phyloP scores from a whole-genome alignment of 2,888 invertebrate genomes.

The Theretra japonica region DNA sequence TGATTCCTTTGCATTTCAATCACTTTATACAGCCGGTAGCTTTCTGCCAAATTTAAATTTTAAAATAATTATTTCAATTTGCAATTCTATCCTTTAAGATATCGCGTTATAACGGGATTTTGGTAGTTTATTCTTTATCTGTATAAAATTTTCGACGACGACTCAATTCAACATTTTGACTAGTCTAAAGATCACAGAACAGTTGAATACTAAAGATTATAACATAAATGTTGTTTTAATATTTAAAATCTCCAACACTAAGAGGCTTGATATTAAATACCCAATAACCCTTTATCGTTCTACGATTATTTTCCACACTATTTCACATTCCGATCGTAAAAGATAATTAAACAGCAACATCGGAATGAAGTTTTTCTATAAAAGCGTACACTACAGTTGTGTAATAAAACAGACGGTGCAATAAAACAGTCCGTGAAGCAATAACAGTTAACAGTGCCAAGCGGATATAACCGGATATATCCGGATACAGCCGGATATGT shows the following conservation, averaged over 20 bases:
- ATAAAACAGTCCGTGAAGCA: conserved; percentile 56
- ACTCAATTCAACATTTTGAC: too few species aligned
- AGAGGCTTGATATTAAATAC: too few species aligned
- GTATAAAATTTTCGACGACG: too few species aligned
- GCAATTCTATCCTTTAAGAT: too few species aligned
- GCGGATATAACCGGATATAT: conserved; percentile 45
- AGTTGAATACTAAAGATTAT: too few species aligned
- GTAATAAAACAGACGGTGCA: conserved; percentile 51
- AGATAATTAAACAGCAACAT: conserved; percentile 25
- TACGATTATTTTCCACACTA: not conserved
- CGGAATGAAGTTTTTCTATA: conserved; percentile 27
- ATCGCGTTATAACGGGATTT: too few species aligned
- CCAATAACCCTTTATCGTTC: too few species aligned
- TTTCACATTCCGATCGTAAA: conserved; percentile 23
- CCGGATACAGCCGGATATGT: conserved; percentile 51
- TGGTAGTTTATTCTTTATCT: too few species aligned
- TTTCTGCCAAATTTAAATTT: not conserved
- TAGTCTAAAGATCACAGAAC: too few species aligned
- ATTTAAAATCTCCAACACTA: too few species aligned
- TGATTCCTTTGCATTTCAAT: conserved; percentile 9
- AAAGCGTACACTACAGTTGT: conserved; percentile 15
- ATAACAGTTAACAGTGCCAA: conserved; percentile 60
- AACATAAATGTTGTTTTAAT: too few species aligned
- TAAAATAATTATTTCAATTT: not conserved
- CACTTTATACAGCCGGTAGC: not conserved